Percentiles rank a stretch among this genome's conserved stretches.
Evolutionary conservation across 2,797 vertebrate genomes (phyloP).

Genomic region (Pipistrellus pygmaeus): DNA sequence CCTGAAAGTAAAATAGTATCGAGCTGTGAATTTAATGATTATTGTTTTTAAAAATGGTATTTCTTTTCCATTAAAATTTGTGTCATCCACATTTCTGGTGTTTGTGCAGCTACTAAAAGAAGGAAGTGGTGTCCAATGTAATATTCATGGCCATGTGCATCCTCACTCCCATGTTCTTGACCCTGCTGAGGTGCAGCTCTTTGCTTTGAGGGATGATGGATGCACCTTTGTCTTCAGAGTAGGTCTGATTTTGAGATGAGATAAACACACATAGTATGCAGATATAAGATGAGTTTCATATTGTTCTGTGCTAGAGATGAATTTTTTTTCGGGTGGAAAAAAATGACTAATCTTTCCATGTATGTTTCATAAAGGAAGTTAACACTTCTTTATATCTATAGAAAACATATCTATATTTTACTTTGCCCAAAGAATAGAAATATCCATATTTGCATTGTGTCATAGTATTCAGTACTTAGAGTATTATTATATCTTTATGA

Average conservation of each 20-base stretch:
- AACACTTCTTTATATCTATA: not conserved
- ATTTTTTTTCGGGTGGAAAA: not conserved
- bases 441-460: not conserved
- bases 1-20: not conserved
- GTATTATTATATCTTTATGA: not conserved
- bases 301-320: not conserved
- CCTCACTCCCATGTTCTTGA: not conserved
- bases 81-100: not conserved
- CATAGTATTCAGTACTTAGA: not conserved
- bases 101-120: not conserved
- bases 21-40: not conserved
- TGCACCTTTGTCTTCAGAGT: constrained; percentile 31
- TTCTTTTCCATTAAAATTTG: not conserved
- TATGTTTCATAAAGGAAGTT: not conserved
- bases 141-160: not conserved
- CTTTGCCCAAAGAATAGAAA: not conserved
- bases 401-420: constrained; percentile 32
- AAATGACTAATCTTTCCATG: not conserved
- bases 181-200: not conserved
- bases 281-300: not conserved
- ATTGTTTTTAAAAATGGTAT: not conserved
- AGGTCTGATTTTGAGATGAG: not conserved
- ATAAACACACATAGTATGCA: not conserved
- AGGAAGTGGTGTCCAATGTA: not conserved
- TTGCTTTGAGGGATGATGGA: not conserved